Percentiles rank a stretch among this genome's conserved stretches.
These are phyloP conservation scores for Enteromius anoplus DNA, from an alignment of 2,797 vertebrate genomes.

Conservation along the genomic window DNA sequence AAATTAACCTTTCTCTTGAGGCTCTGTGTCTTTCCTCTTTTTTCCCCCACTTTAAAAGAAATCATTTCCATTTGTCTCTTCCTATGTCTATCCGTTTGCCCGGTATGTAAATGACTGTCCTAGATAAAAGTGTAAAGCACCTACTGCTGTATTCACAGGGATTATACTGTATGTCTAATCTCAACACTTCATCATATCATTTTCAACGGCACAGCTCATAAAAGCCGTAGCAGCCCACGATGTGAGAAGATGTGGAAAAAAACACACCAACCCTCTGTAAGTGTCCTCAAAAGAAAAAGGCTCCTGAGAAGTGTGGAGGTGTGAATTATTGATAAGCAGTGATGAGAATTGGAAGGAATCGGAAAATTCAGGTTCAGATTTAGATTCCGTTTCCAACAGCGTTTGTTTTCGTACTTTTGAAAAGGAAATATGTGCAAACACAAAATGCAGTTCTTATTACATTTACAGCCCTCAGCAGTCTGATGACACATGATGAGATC, in stretches of 20 bases:
- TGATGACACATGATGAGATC: constrained; percentile 12
- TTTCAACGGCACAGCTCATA: constrained; percentile 29
- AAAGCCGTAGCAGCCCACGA: constrained; percentile 12
- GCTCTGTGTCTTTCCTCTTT: constrained; percentile 16
- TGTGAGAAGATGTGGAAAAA: constrained; percentile 12
- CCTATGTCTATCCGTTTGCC: constrained; percentile 39
- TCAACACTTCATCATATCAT: constrained; percentile 33
- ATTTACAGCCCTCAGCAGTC: constrained; percentile 4
- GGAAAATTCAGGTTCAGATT: not conserved
- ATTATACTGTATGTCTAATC: constrained; percentile 28
- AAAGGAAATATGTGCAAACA: not conserved
- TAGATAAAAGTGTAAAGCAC: constrained; percentile 55
- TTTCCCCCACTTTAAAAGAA: constrained; percentile 48
- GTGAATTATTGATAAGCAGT: constrained; percentile 33
- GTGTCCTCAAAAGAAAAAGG: constrained; percentile 30
- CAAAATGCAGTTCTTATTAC: not conserved
- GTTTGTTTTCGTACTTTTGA: not conserved
- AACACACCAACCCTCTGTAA: constrained; percentile 12
- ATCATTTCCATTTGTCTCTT: constrained; percentile 50
- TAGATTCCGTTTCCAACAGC: not conserved
- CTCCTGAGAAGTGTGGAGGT: constrained; percentile 19
- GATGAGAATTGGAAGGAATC: constrained; percentile 15
- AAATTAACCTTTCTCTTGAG: constrained; percentile 57
- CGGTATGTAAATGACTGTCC: constrained; percentile 63
- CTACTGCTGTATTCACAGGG: constrained; percentile 31